Evolutionary conservation across 1,140 invertebrate species (phyloP), one percentile per base, ranked within the genome.

Genomic region (Nixonia krombeini): DNA sequence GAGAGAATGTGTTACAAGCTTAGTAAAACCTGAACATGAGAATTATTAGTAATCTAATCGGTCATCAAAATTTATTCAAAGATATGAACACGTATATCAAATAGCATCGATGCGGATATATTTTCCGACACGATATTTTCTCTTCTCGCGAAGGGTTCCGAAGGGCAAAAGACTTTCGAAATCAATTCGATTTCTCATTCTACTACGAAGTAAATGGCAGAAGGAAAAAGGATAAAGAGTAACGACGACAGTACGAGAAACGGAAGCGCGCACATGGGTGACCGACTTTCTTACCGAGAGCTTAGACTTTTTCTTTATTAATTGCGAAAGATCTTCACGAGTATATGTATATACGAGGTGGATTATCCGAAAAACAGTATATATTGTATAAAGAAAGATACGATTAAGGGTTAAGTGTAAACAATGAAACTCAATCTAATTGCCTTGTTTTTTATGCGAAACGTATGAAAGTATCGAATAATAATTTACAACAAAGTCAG

Each of bases 361-460:
- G 49, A 52, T 67, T 71, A 69, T 70, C 69, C 45, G 51, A 70
- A 64, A 66, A 72, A 69, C 61, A 44, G 66, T 69, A 73, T 73
- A 74, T 70, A 69, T 67, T 75, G 72, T 73, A 76, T 72, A 75
- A 69, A 67, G 69, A 61, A 65, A 63, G 68, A 62, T 57, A 52
- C 53, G 61, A 61, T 72, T 75, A 78, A 79, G 55, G 31, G 73
- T 73, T 80, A 82, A 80, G 64, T 78, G 73, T 81, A 81, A 80
- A 81, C 68, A 68, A 80, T 70, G 70, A 75, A 79, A 79, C 80
- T 82, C 75, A 81, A 80, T 83, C 76, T 80, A 80, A 82, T 84
- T 84, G 81, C 82, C 82, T 84, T 84, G 82, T 84, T 84, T 83
- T 83, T 81, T 84, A 83, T 82, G 80, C 78, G 72, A 75, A 81